Conservation (phyloP, 2,888 invertebrate species). For the Kuschelorhynchus macadamiae region DNA sequence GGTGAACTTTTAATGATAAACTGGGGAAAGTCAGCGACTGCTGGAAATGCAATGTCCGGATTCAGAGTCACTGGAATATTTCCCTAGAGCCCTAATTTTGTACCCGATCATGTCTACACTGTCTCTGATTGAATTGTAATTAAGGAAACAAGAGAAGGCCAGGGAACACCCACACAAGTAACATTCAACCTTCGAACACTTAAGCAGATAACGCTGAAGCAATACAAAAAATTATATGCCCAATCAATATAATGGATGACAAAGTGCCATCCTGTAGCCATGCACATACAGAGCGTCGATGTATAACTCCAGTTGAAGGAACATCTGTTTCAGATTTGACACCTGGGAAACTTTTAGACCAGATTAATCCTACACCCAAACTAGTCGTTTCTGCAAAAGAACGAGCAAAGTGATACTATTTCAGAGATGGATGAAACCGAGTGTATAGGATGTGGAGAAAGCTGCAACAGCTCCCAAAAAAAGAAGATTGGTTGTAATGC, state of each 20-base stretch:
- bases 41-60: conserved; percentile 17
- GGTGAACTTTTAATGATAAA: conserved; percentile 11
- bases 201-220: conserved; percentile 7
- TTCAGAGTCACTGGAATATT: conserved; percentile 7
- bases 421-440: conserved; percentile 21
- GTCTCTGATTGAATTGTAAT: conserved; percentile 4
- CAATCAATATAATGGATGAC: conserved; percentile 3
- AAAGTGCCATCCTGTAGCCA: conserved; percentile 4
- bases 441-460: conserved; percentile 49
- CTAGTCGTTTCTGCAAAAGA: conserved; percentile 19
- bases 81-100: neutral
- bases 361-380: conserved; percentile 20
- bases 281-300: conserved; percentile 7
- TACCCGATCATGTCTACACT: neutral
- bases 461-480: conserved; percentile 26
- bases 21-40: conserved; percentile 9
- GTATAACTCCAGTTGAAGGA: conserved; percentile 8
- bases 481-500: conserved; percentile 48
- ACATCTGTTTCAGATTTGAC: conserved; percentile 9
- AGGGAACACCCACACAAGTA: conserved; percentile 10
- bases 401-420: neutral
- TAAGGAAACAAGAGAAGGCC: neutral
- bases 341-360: conserved; percentile 17
- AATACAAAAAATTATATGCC: conserved; percentile 10
- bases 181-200: conserved; percentile 4